Conservation (phyloP, 2,797 vertebrate genomes). For the Macrochelys suwanniensis region DNA sequence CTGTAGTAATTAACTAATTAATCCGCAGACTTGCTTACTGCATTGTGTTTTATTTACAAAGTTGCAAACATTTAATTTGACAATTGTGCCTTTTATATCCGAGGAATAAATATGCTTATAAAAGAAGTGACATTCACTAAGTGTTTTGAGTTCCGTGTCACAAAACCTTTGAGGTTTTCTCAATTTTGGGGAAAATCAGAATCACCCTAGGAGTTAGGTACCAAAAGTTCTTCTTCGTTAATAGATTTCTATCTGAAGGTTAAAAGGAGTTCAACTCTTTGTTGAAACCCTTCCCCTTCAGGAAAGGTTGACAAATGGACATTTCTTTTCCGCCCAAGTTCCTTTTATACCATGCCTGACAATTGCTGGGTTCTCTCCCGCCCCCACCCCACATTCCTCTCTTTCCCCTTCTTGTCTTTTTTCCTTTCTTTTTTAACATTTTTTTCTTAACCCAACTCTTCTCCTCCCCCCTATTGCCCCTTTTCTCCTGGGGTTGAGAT, state of each 20-base stretch:
- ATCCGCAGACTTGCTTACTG: too few species aligned
- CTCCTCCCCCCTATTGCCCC: neutral
- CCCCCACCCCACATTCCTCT: neutral
- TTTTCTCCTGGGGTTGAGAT: neutral
- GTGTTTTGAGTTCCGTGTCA: too few species aligned
- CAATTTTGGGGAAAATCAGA: too few species aligned
- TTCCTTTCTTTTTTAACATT: neutral
- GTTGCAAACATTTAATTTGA: neutral
- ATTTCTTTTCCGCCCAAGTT: neutral
- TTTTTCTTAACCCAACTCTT: neutral
- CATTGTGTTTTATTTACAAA: neutral
- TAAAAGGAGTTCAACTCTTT: neutral
- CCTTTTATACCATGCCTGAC: neutral
- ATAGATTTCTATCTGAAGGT: neutral
- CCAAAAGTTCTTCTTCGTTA: neutral
- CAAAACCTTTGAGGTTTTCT: too few species aligned
- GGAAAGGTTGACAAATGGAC: neutral
- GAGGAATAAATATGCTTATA: neutral
- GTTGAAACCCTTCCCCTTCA: neutral
- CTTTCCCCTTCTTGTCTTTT: fast-evolving
- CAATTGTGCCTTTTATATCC: neutral
- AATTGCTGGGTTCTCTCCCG: neutral
- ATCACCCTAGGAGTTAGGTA: neutral
- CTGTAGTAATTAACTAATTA: too few species aligned
- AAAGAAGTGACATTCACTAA: neutral